Conservation (phyloP, 2,888 invertebrate species). For the Xestobium rufovillosum region DNA sequence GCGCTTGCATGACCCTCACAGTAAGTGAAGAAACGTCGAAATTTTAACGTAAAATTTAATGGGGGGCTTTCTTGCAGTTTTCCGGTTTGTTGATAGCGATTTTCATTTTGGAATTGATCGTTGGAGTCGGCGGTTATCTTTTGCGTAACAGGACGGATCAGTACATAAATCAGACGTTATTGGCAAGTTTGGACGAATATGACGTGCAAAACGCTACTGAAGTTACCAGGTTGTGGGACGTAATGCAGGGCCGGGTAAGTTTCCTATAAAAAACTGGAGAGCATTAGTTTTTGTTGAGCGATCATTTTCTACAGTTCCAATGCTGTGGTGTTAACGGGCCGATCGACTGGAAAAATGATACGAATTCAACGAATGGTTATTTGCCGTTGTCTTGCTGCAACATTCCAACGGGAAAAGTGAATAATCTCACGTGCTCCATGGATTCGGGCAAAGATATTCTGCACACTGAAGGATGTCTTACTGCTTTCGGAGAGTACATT, state of each 20-base stretch:
- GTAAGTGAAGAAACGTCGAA: slow-evolving; percentile 52
- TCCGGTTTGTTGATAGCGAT: slow-evolving; percentile 67
- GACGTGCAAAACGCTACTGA: slow-evolving; percentile 34
- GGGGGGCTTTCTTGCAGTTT: slow-evolving; percentile 49
- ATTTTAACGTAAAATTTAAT: slow-evolving; percentile 6
- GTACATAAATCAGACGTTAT: slow-evolving; percentile 59
- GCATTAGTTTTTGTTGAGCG: slow-evolving; percentile 6
- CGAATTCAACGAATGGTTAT: slow-evolving; percentile 33
- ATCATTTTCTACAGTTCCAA: slow-evolving; percentile 49
- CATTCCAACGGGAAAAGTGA: slow-evolving; percentile 43
- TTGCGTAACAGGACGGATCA: slow-evolving; percentile 60
- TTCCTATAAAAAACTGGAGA: slow-evolving; percentile 7
- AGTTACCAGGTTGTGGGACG: slow-evolving; percentile 66
- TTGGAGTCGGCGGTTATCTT: slow-evolving; percentile 72
- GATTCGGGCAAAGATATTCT: slow-evolving; percentile 35
- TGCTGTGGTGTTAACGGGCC: slow-evolving; percentile 65
- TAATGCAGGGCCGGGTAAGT: slow-evolving; percentile 74
- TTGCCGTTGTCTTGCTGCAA: slow-evolving; percentile 61
- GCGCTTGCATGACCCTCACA: slow-evolving; percentile 86
- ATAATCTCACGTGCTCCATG: slow-evolving; percentile 36
- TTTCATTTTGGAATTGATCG: slow-evolving; percentile 73
- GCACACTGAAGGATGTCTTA: slow-evolving; percentile 56
- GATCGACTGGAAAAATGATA: slow-evolving; percentile 54
- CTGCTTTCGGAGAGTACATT: slow-evolving; percentile 54
- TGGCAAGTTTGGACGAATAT: slow-evolving; percentile 59